Conservation (phyloP, 2,888 invertebrate genomes). For the Aquatica leii region DNA sequence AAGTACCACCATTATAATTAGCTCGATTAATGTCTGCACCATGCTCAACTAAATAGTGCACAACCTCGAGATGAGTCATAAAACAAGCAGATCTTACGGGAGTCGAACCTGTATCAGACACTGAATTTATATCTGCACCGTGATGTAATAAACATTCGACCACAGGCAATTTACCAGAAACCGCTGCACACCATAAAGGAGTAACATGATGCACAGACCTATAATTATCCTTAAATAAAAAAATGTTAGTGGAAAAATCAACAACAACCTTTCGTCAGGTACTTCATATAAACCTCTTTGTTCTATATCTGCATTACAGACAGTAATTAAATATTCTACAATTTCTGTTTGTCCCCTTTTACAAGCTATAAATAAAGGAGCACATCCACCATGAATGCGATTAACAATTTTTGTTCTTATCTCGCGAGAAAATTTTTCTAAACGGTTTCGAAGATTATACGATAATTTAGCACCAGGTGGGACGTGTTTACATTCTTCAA, state of each 20-base stretch:
- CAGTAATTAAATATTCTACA: constrained; percentile 83
- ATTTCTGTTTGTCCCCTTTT: constrained; percentile 83
- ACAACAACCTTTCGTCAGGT: constrained; percentile 72
- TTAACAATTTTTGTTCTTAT: constrained; percentile 74
- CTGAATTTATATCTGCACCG: constrained; percentile 86
- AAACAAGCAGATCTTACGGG: constrained; percentile 92
- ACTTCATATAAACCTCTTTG: constrained; percentile 87
- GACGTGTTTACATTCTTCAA: constrained; percentile 72
- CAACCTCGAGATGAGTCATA: constrained; percentile 87
- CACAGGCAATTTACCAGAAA: constrained; percentile 80
- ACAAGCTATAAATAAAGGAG: constrained; percentile 82
- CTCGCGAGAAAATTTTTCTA: constrained; percentile 68
- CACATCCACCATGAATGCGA: constrained; percentile 77
- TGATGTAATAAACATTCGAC: constrained; percentile 80
- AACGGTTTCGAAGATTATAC: constrained; percentile 62
- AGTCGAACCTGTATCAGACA: constrained; percentile 87
- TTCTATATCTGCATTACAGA: constrained; percentile 86
- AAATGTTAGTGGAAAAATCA: neutral
- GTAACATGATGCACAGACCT: constrained; percentile 82
- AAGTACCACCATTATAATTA: constrained; percentile 92
- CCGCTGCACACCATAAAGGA: constrained; percentile 92
- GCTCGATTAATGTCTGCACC: constrained; percentile 86
- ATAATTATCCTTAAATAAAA: constrained; percentile 34
- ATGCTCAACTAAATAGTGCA: constrained; percentile 76
- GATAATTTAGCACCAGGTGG: constrained; percentile 74